phyloP scores from a whole-genome alignment of 1,140 invertebrate species.

The Pogonomyrmex barbatus region DNA sequence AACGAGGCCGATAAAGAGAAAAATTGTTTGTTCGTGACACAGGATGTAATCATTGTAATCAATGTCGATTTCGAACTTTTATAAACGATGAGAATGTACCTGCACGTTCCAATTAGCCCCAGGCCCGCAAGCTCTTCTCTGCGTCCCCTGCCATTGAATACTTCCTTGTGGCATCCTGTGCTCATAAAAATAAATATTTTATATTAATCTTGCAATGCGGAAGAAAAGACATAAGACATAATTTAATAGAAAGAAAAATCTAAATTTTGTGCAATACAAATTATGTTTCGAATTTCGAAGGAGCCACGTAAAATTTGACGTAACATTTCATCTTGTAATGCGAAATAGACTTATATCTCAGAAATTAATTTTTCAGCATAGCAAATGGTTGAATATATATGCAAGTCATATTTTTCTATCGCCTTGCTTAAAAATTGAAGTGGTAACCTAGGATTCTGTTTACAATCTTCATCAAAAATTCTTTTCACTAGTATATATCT shows the following conservation, averaged over 20 bases:
- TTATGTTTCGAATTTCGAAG: background rate
- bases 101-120: conserved; percentile 85
- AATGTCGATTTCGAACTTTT: conserved; percentile 34
- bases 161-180: conserved; percentile 84
- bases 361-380: background rate
- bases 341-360: background rate
- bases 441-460: background rate
- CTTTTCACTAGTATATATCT: background rate
- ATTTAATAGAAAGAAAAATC: background rate
- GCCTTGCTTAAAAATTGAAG: background rate
- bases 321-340: background rate
- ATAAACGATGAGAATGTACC: conserved; percentile 74
- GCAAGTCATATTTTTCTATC: background rate
- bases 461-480: background rate
- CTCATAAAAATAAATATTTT: conserved; percentile 70
- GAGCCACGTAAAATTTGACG: background rate
- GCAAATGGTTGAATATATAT: background rate
- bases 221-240: background rate
- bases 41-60: background rate
- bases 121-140: conserved; percentile 84
- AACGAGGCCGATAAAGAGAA: conserved; percentile 40
- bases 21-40: background rate
- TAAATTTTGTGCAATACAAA: background rate
- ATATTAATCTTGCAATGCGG: background rate
- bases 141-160: conserved; percentile 84